phyloP scores from a whole-genome alignment of 2,888 invertebrate genomes.

The Netelia inedita region DNA sequence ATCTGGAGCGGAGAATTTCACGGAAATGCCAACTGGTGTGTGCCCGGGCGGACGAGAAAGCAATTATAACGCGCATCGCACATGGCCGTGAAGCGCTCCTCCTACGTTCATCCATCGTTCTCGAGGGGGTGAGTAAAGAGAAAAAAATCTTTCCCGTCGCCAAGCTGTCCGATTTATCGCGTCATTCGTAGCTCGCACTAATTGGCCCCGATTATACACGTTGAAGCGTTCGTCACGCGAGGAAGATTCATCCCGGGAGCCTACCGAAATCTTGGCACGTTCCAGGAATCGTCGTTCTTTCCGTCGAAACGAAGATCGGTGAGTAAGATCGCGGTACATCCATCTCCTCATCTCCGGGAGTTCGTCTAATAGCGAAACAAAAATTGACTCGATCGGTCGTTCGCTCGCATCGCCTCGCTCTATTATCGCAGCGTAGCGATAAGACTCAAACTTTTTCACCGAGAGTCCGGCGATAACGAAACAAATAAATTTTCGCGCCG shows the following conservation, averaged over 20 bases:
- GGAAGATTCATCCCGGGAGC: neutral
- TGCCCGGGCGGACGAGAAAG: slow-evolving; percentile 41
- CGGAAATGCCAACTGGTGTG: slow-evolving; percentile 57
- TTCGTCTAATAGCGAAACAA: neutral
- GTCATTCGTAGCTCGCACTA: slow-evolving; percentile 54
- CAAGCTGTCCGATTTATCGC: slow-evolving; percentile 56
- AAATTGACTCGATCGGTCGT: slow-evolving; percentile 1
- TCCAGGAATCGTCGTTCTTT: slow-evolving; percentile 1
- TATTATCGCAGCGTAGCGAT: neutral
- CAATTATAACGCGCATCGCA: slow-evolving; percentile 62
- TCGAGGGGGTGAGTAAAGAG: slow-evolving; percentile 17
- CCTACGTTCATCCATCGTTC: slow-evolving; percentile 18
- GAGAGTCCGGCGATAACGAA: slow-evolving; percentile 57
- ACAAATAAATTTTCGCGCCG: slow-evolving; percentile 49
- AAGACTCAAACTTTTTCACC: slow-evolving; percentile 49
- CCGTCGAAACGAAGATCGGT: slow-evolving; percentile 3
- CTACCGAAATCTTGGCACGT: neutral
- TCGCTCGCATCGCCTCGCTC: neutral
- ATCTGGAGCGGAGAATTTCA: slow-evolving; percentile 48
- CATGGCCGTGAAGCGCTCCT: slow-evolving; percentile 36
- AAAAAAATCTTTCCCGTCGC: slow-evolving; percentile 43
- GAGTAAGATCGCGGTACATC: neutral
- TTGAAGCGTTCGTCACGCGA: neutral
- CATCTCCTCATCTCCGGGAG: neutral
- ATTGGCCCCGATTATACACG: slow-evolving; percentile 50